phyloP scores from a whole-genome alignment of 2,113 vertebrate species.

The Lasiurus borealis region DNA sequence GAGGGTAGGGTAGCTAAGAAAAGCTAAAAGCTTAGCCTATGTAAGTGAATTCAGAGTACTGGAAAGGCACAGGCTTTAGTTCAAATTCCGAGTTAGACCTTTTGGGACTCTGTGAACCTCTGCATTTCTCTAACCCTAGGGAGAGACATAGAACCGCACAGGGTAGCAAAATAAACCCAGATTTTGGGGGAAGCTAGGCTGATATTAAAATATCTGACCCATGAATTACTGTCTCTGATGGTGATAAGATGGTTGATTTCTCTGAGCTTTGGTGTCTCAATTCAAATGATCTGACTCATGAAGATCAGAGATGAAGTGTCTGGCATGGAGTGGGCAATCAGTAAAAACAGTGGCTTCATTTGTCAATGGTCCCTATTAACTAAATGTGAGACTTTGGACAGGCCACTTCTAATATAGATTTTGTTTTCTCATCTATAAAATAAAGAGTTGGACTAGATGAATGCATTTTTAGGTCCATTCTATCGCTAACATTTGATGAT shows the following conservation, averaged over 20 bases:
- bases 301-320: background rate
- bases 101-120: background rate
- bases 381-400: background rate
- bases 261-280: background rate
- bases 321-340: background rate
- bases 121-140: background rate
- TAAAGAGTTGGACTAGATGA: background rate
- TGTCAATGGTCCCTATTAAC: background rate
- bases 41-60: background rate
- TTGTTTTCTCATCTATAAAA: constrained; percentile 7
- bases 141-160: background rate
- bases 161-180: background rate
- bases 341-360: background rate
- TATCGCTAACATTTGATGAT: background rate
- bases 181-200: background rate
- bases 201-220: background rate
- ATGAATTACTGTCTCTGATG: background rate
- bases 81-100: background rate
- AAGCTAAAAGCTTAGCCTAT: background rate
- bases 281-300: background rate
- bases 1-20: background rate
- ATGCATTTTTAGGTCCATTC: background rate
- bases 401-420: background rate
- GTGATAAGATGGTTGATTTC: background rate
- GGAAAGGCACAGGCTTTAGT: background rate